These are phyloP conservation scores for Sipha maydis DNA, from an alignment of 2,888 invertebrate species.

Conservation along the genomic window DNA sequence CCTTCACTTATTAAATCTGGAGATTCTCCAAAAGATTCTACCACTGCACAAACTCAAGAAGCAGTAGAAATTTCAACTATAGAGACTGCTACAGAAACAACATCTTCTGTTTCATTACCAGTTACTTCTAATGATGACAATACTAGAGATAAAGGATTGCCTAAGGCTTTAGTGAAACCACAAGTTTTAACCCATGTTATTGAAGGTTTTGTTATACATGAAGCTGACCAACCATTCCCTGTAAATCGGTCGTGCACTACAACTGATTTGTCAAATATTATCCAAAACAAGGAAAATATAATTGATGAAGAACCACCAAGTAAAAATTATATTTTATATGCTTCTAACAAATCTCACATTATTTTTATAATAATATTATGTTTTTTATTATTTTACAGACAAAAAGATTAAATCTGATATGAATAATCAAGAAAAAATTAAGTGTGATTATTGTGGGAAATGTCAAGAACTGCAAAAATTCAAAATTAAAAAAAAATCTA, in stretches of 20 bases:
- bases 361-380: neutral
- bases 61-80: conserved; percentile 67
- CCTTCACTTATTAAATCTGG: conserved; percentile 63
- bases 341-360: neutral
- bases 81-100: conserved; percentile 57
- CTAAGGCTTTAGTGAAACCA: conserved; percentile 82
- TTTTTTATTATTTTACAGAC: conserved; percentile 65
- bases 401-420: conserved; percentile 65
- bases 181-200: conserved; percentile 96
- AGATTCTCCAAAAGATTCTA: conserved; percentile 66
- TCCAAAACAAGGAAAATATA: conserved; percentile 44
- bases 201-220: conserved; percentile 96
- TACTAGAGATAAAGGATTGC: conserved; percentile 65
- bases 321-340: neutral
- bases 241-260: conserved; percentile 75
- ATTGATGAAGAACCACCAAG: conserved; percentile 54
- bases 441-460: conserved; percentile 57
- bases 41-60: conserved; percentile 67
- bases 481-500: conserved; percentile 53
- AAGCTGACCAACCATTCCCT: conserved; percentile 88
- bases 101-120: conserved; percentile 48
- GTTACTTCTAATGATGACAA: conserved; percentile 64
- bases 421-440: conserved; percentile 45
- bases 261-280: conserved; percentile 65
- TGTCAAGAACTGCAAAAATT: conserved; percentile 53